phyloP scores from a whole-genome alignment of 2,797 vertebrate genomes.

The Phylloscopus collybita region DNA sequence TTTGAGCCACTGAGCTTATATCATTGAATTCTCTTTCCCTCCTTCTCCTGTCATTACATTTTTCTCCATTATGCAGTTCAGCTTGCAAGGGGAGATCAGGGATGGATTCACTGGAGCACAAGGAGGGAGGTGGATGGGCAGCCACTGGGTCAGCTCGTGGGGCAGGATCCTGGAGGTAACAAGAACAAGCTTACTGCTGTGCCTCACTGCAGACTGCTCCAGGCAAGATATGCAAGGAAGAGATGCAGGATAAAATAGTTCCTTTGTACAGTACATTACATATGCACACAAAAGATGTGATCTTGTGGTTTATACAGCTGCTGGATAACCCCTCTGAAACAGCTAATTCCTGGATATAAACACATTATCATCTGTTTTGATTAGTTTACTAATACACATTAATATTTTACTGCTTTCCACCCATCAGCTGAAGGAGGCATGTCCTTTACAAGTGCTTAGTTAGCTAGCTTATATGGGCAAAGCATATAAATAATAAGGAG shows the following conservation, averaged over 20 bases:
- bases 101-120: neutral
- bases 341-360: neutral
- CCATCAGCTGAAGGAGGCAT: neutral
- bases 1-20: neutral
- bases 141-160: neutral
- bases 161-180: neutral
- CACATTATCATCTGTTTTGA: neutral
- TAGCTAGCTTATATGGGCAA: neutral
- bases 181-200: neutral
- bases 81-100: neutral
- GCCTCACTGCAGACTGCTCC: neutral
- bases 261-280: neutral
- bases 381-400: neutral
- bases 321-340: neutral
- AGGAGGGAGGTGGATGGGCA: neutral
- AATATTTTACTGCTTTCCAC: neutral
- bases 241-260: neutral
- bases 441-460: neutral
- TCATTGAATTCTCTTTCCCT: neutral
- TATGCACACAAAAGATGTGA: rapidly evolving
- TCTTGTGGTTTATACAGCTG: neutral
- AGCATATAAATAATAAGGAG: neutral
- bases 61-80: neutral
- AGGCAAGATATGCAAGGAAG: neutral
- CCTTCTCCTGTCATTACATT: neutral